These are phyloP conservation scores for Cynoglossus semilaevis DNA, from an alignment of 2,113 vertebrate genomes.

Conservation along the genomic window DNA sequence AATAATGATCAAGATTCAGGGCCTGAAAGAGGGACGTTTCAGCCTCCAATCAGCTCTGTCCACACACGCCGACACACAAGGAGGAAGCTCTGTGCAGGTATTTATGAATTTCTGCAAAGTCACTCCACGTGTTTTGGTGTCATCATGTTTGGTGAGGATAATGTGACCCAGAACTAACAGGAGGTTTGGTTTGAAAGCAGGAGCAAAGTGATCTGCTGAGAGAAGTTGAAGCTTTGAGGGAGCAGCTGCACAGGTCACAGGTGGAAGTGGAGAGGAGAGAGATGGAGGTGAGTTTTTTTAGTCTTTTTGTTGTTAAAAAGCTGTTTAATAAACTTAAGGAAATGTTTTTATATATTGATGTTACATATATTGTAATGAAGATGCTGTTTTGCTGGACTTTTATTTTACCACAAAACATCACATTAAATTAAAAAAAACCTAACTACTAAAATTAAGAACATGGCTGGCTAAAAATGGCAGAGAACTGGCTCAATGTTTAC, in stretches of 20 bases:
- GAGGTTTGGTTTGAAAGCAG: conserved; percentile 17
- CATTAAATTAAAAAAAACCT: too few species aligned
- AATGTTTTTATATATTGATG: too few species aligned
- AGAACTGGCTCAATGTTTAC: too few species aligned
- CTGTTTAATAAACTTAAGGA: too few species aligned
- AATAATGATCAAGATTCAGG: conserved; percentile 15
- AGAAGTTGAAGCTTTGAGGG: conserved; percentile 42
- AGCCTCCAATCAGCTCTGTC: not conserved
- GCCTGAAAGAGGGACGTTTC: conserved; percentile 36
- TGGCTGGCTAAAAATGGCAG: too few species aligned
- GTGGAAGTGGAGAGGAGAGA: conserved; percentile 65
- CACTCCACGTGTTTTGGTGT: not conserved
- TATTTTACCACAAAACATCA: too few species aligned
- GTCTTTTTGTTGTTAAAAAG: not conserved
- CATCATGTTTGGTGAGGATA: not conserved
- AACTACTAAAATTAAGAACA: too few species aligned
- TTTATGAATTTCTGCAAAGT: not conserved
- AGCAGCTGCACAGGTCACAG: conserved; percentile 51
- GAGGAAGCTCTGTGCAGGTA: conserved; percentile 50
- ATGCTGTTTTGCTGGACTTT: too few species aligned
- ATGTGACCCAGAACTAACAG: not conserved
- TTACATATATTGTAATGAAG: too few species aligned
- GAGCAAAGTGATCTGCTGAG: conserved; percentile 37
- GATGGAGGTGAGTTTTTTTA: conserved; percentile 61
- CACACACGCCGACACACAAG: conserved; percentile 13